Conservation (phyloP, 2,888 invertebrate species). For the Isoperla grammatica region DNA sequence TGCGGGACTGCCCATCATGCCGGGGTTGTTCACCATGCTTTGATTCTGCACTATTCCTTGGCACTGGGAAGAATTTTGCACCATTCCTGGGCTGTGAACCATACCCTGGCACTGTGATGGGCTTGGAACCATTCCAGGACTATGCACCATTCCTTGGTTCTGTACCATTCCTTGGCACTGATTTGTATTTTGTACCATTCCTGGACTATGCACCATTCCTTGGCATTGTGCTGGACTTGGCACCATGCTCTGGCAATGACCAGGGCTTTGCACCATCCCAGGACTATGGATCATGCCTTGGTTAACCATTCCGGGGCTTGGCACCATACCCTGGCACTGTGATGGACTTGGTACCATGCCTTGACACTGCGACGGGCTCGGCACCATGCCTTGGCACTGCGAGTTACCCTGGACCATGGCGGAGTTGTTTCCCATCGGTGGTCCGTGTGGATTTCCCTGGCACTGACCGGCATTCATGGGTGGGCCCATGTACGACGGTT, state of each 20-base stretch:
- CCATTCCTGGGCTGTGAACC: conserved; percentile 11
- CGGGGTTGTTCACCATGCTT: background rate
- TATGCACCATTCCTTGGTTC: conserved; percentile 1
- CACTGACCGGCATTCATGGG: conserved; percentile 9
- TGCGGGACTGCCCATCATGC: conserved; percentile 5
- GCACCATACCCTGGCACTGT: background rate
- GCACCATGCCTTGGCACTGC: conserved; percentile 1
- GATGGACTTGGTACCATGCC: background rate
- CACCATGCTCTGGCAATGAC: conserved; percentile 21
- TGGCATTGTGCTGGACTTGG: conserved; percentile 33
- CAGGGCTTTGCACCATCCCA: conserved; percentile 15
- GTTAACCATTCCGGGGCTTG: conserved; percentile 4
- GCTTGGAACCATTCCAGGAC: conserved; percentile 11
- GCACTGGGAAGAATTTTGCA: conserved; percentile 1
- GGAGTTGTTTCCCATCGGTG: background rate
- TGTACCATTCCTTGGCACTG: conserved; percentile 12
- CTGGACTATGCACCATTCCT: conserved; percentile 3
- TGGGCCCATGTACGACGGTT: background rate
- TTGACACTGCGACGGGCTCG: background rate
- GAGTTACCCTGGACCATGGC: background rate
- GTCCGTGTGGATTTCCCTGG: background rate
- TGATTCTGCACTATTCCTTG: conserved; percentile 6
- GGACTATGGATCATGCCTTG: conserved; percentile 7
- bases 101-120: background rate
- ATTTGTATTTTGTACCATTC: conserved; percentile 2